Evolutionary conservation across 2,113 vertebrate genomes (phyloP).

Genomic region (Clupea harengus): DNA sequence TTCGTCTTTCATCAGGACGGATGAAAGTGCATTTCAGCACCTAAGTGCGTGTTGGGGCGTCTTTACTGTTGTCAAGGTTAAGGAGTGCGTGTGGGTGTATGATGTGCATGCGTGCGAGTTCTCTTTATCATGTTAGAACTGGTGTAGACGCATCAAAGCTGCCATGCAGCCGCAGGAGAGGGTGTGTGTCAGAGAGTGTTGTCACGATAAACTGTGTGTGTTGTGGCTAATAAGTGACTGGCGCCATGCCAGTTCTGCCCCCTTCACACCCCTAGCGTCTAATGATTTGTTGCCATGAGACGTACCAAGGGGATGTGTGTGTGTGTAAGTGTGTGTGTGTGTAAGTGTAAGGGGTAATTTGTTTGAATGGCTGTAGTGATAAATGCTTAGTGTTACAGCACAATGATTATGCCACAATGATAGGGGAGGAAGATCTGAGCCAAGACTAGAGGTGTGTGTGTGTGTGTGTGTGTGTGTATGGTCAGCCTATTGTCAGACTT

Average conservation of each 20-base stretch:
- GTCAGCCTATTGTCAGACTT: no score
- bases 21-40: no score
- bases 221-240: conserved; percentile 44
- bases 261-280: neutral
- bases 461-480: neutral
- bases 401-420: neutral
- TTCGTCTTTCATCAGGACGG: neutral
- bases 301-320: neutral
- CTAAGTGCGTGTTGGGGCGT: neutral
- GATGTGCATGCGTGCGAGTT: neutral
- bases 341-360: conserved; percentile 14
- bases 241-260: neutral
- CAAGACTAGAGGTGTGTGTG: neutral
- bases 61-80: neutral
- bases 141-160: neutral
- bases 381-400: neutral
- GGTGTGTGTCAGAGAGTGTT: conserved; percentile 17
- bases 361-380: neutral
- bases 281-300: neutral
- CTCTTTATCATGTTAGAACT: neutral
- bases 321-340: conserved; percentile 4
- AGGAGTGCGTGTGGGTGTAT: neutral
- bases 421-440: neutral
- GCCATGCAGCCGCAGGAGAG: neutral
- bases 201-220: conserved; percentile 25